These are phyloP conservation scores for Pavo muticus DNA, from an alignment of 2,113 vertebrate genomes.

Conservation along the genomic window DNA sequence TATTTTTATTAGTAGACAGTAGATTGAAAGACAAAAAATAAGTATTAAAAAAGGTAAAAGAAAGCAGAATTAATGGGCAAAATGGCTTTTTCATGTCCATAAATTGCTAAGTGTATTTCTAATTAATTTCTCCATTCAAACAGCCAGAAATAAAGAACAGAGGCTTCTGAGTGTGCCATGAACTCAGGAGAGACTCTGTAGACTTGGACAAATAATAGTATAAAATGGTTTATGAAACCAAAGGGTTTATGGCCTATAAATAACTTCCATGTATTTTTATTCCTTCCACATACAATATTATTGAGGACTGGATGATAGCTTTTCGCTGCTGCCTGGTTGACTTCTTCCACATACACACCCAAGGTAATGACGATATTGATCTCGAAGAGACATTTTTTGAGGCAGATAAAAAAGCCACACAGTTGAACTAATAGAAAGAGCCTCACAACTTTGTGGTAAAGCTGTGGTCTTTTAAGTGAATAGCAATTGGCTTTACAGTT, in stretches of 20 bases:
- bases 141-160: slow-evolving; percentile 65
- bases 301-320: slow-evolving; percentile 79
- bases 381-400: slow-evolving; percentile 74
- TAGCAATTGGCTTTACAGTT: slow-evolving; percentile 32
- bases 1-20: slow-evolving; percentile 64
- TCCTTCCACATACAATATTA: slow-evolving; percentile 79
- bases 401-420: slow-evolving; percentile 70
- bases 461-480: slow-evolving; percentile 36
- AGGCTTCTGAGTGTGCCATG: slow-evolving; percentile 57
- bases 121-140: slow-evolving; percentile 76
- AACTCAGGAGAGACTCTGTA: slow-evolving; percentile 65
- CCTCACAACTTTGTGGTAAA: slow-evolving; percentile 63
- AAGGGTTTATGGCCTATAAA: slow-evolving; percentile 79
- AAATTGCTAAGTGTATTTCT: slow-evolving; percentile 72
- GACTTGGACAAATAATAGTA: slow-evolving; percentile 73
- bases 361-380: slow-evolving; percentile 81
- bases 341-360: slow-evolving; percentile 71
- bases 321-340: slow-evolving; percentile 79
- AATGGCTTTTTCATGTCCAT: slow-evolving; percentile 69
- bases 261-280: slow-evolving; percentile 79
- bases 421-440: slow-evolving; percentile 64
- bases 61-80: slow-evolving; percentile 50
- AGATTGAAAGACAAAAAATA: slow-evolving; percentile 51
- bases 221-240: slow-evolving; percentile 78
- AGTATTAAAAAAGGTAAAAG: slow-evolving; percentile 50